Base-by-base conservation (phyloP, 2,797 vertebrate genomes). In the Betta splendens region DNA sequence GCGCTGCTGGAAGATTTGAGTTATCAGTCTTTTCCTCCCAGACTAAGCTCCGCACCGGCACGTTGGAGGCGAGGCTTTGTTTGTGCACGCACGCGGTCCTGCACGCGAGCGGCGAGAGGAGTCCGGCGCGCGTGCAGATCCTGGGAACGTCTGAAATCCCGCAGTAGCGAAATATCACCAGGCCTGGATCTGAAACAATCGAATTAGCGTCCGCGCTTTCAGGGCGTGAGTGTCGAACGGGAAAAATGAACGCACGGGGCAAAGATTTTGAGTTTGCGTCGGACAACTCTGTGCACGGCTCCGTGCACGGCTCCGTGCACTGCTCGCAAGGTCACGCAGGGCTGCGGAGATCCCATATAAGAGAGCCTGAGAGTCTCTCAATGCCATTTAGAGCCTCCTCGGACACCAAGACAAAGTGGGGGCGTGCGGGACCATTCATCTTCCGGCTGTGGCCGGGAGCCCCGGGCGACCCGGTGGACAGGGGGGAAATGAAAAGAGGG, bases 371-470 rank as follows among this genome's bases (percentile, higher is more conserved):
- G 77, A 85, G 78, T 83, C 82, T 87, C 79, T 88, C 78, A 82
- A 65, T 87, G 81, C 85, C 85, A 86, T 85, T 76, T 85, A 83
- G 66, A 79, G 77, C 71, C 79, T 83, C 84, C 70, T 68, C 77
- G 84, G 85, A 85, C 85, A 89, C 68, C 73, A 83, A 89, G 86
- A 88, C 87, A 90, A 81, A 90, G 81, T 88, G 72, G 83, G 86
- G 79, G 28, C 64, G 60, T 75, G 77, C 79, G 52, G 83, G 65
- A 77, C 84, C 77, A 89, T 88, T 88, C 84, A 89, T 89, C 86
- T 86, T 89, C 72, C 84, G 87, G 85, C 83, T 84, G 86, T 83
- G 86, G 85, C 83, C 81, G 81, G 82, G 69, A 85, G 85, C 76
- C 77, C 37, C 75, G 74, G 81, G 87, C 86, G 85, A 73, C 77